phyloP scores from a whole-genome alignment of 2,113 vertebrate genomes.

The Barnardius zonarius region DNA sequence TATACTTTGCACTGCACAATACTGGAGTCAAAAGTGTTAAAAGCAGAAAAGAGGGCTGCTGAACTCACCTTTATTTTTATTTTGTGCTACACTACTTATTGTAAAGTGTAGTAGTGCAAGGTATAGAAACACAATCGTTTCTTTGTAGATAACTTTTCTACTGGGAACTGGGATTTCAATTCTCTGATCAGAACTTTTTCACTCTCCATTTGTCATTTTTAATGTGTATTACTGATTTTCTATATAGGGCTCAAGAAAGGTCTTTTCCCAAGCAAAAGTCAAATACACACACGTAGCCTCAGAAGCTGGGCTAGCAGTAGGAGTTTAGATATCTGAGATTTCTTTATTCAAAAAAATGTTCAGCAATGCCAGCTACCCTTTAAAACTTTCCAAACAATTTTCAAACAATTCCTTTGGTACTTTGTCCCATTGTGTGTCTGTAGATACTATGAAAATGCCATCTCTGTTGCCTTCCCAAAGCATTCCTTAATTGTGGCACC shows the following conservation, averaged over 20 bases:
- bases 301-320: neutral
- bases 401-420: neutral
- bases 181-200: neutral
- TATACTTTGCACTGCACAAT: neutral
- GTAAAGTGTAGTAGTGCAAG: neutral
- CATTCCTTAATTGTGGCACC: neutral
- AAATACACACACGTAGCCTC: neutral
- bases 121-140: neutral
- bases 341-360: neutral
- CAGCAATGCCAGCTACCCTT: neutral
- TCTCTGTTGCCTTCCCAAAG: neutral
- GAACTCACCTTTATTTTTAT: neutral
- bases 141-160: neutral
- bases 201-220: neutral
- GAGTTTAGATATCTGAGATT: neutral
- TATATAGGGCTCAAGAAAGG: neutral
- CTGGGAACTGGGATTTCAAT: neutral
- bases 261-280: neutral
- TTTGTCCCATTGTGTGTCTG: neutral
- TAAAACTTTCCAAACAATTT: neutral
- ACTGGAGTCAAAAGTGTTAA: neutral
- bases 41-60: neutral
- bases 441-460: neutral
- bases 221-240: neutral
- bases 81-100: neutral